Evolutionary conservation across 2,113 vertebrate species (phyloP).

Genomic region (Cottus gobio): DNA sequence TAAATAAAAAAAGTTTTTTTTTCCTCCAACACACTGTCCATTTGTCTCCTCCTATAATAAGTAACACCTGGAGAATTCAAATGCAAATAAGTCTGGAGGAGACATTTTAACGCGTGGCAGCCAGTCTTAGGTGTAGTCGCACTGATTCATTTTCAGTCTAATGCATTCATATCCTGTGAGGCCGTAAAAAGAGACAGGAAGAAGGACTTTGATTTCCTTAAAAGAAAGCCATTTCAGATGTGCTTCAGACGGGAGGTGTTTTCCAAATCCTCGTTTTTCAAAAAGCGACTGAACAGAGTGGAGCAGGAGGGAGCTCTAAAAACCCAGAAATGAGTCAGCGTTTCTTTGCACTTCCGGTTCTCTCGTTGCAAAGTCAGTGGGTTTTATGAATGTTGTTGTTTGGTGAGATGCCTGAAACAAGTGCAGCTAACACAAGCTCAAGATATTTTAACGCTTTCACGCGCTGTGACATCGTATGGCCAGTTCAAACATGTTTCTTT

Average conservation of each 20-base stretch:
- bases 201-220: neutral
- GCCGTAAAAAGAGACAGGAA: slow-evolving; percentile 3
- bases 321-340: neutral
- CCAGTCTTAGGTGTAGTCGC: neutral
- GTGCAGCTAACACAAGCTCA: neutral
- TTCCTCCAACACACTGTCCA: slow-evolving; percentile 7
- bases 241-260: neutral
- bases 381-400: neutral
- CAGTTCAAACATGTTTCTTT: neutral
- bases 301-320: neutral
- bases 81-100: slow-evolving; percentile 29
- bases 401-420: neutral
- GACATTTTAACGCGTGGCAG: slow-evolving; percentile 19
- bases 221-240: neutral
- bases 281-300: neutral
- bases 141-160: slow-evolving; percentile 23
- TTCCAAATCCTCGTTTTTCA: neutral
- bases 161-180: slow-evolving; percentile 11
- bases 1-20: no score
- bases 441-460: neutral
- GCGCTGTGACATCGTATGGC: neutral
- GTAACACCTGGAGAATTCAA: slow-evolving; percentile 36
- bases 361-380: neutral
- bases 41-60: slow-evolving; percentile 42
- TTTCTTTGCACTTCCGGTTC: neutral